Base-by-base conservation (phyloP, 2,797 vertebrate genomes). In the Diglossa cyanea region DNA sequence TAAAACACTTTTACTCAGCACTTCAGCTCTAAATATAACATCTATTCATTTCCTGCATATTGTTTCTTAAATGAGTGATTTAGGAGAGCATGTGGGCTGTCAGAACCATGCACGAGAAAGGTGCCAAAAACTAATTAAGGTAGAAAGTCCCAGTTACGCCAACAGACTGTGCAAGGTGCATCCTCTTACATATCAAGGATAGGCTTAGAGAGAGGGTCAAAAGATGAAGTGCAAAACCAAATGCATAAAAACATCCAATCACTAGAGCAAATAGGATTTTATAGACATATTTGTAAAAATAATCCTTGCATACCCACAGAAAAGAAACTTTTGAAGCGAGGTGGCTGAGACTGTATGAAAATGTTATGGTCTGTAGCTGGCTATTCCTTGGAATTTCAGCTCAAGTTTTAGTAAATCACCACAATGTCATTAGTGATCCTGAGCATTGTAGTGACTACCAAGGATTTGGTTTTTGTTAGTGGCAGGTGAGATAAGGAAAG, bases 11-110 rank as follows among this genome's bases (percentile, higher is more conserved):
- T 73, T 84, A 92, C 95, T 95, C 83, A 90, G 79, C 80, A 72
- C 83, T 93, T 80, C 54, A 70, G 70, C 92, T 95, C 93, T 95
- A 95, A 96, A 96, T 96, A 86, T 68, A 96, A 93, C 93, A 90
- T 87, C 90, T 94, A 42, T 94, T 96, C 4, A 4, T 94, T 96
- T 96, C 83, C 79, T 96, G 86, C 86, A 86, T 94, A 84, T 92
- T 96, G 86, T 93, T 96, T 95, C 79, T 93, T 84, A 94, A 95
- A 86, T 85, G 88, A 93, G 88, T 94, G 93, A 86, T 92, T 94
- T 95, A 93, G 82, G 75, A 91, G 75, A 88, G 51, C 0, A 0
- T 72, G 73, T 95, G 73, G 95, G 91, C 85, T 91, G 54, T 73
- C 70, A 86, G 77, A 95, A 82, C 88, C 63, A 20, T 0, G 28